A percentile compares a stretch with the other conserved stretches of the same genome.
Evolutionary conservation across 2,888 invertebrate genomes (phyloP).

Genomic region (Orthosia gracilis): DNA sequence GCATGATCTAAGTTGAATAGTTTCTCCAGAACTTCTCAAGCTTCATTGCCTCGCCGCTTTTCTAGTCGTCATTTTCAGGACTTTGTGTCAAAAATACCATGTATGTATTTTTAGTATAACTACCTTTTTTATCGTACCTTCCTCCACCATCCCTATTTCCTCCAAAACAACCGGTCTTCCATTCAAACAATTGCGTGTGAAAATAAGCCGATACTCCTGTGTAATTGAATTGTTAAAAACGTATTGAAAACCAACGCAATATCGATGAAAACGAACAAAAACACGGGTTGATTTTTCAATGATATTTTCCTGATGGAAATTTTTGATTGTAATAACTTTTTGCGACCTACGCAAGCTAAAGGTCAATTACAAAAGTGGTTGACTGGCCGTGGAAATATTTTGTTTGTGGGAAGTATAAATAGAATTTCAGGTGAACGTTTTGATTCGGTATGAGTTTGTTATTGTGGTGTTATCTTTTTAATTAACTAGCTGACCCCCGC

Average conservation of each 20-base stretch:
- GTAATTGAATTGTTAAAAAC: constrained; percentile 36
- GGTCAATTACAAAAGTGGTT: constrained; percentile 22
- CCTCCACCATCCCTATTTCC: not conserved
- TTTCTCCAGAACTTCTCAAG: not conserved
- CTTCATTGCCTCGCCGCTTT: not conserved
- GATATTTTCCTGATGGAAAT: constrained; percentile 17
- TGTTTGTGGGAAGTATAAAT: constrained; percentile 6
- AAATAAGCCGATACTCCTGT: constrained; percentile 21
- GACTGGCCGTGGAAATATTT: constrained; percentile 24
- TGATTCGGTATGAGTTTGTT: constrained; percentile 9
- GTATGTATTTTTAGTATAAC: no score
- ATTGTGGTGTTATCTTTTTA: constrained; percentile 7
- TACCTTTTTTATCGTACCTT: not conserved
- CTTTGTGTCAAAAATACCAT: not conserved
- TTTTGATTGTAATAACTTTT: constrained; percentile 34
- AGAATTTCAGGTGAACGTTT: not conserved
- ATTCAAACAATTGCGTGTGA: constrained; percentile 13
- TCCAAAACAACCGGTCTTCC: not conserved
- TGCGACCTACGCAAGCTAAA: constrained; percentile 15
- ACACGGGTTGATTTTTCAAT: constrained; percentile 13
- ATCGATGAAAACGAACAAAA: constrained; percentile 27
- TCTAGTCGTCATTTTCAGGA: not conserved
- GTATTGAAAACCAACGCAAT: constrained; percentile 20
- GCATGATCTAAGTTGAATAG: not conserved
- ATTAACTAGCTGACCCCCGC: no score